Percentiles rank a stretch among this genome's conserved stretches.
Conservation (phyloP, 2,888 invertebrate genomes). For the Theretra japonica region DNA sequence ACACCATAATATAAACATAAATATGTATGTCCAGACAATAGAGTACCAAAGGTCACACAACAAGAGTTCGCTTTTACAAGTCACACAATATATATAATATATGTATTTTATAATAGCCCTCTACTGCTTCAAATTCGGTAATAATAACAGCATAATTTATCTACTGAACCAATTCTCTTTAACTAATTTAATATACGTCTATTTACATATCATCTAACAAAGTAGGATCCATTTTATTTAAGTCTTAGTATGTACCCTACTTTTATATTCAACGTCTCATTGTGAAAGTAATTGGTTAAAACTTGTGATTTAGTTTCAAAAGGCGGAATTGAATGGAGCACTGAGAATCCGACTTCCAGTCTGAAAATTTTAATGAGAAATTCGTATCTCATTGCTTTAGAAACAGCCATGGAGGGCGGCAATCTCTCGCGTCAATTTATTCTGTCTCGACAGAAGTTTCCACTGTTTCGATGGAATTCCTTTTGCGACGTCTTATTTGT, state of each 20-base stretch:
- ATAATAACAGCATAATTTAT: too few relatives aligned
- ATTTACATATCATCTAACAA: neutral
- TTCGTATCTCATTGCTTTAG: constrained; percentile 77
- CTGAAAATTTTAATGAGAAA: constrained; percentile 81
- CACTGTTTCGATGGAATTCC: constrained; percentile 62
- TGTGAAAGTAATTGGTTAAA: constrained; percentile 75
- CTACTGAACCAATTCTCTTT: too few relatives aligned
- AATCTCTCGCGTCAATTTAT: constrained; percentile 72
- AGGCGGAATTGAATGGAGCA: constrained; percentile 73
- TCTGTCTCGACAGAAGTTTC: constrained; percentile 65
- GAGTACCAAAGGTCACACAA: too few relatives aligned
- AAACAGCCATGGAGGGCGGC: constrained; percentile 65
- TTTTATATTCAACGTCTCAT: constrained; percentile 68
- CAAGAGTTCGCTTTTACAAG: too few relatives aligned
- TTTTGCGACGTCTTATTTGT: constrained; percentile 72
- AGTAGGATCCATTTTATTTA: neutral
- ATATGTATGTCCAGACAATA: too few relatives aligned
- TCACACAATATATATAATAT: too few relatives aligned
- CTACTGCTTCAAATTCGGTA: too few relatives aligned
- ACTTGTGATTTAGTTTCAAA: constrained; percentile 79
- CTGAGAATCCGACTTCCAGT: constrained; percentile 69
- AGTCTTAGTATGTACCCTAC: constrained; percentile 37
- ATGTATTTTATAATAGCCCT: too few relatives aligned
- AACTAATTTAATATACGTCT: too few relatives aligned
- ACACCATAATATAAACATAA: too few relatives aligned